Evolutionary conservation across 2,888 invertebrate species (phyloP).

Genomic region (Gnatocerus cornutus): DNA sequence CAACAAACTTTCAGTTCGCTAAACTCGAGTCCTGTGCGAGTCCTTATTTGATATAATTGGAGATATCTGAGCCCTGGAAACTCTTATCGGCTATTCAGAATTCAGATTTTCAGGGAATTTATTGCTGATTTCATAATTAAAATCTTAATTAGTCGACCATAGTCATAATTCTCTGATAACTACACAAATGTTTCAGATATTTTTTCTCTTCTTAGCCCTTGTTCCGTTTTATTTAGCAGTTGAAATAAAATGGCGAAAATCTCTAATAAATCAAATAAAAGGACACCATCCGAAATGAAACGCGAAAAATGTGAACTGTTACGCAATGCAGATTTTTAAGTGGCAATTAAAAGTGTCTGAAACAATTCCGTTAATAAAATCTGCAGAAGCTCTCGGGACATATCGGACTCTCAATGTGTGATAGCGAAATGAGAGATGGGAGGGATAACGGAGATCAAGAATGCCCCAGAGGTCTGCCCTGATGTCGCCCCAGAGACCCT

Average conservation of each 20-base stretch:
- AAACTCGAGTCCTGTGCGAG: conserved; percentile 53
- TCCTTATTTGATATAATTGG: conserved; percentile 61
- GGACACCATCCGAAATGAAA: conserved; percentile 28
- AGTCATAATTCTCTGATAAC: conserved; percentile 37
- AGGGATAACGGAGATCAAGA: conserved; percentile 63
- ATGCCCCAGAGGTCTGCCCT: conserved; percentile 59
- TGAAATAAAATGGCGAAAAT: conserved; percentile 30
- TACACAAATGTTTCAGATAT: conserved; percentile 39
- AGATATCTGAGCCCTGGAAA: conserved; percentile 56
- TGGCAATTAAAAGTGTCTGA: conserved; percentile 60
- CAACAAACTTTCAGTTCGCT: conserved; percentile 54
- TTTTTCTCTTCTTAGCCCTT: conserved; percentile 14
- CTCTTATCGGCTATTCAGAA: conserved; percentile 58
- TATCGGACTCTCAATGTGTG: conserved; percentile 58
- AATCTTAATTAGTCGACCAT: conserved; percentile 50
- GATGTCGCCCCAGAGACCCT: conserved; percentile 59
- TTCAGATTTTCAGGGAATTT: conserved; percentile 59
- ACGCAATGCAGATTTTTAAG: conserved; percentile 57
- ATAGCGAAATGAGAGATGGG: conserved; percentile 64
- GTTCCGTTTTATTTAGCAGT: conserved; percentile 17
- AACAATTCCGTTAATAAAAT: conserved; percentile 60
- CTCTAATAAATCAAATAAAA: conserved; percentile 37
- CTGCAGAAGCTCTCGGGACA: conserved; percentile 55
- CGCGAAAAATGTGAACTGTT: conserved; percentile 35
- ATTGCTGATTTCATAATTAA: conserved; percentile 62